Base-by-base conservation (phyloP, 2,113 vertebrate species). In the Synodontis membranacea region DNA sequence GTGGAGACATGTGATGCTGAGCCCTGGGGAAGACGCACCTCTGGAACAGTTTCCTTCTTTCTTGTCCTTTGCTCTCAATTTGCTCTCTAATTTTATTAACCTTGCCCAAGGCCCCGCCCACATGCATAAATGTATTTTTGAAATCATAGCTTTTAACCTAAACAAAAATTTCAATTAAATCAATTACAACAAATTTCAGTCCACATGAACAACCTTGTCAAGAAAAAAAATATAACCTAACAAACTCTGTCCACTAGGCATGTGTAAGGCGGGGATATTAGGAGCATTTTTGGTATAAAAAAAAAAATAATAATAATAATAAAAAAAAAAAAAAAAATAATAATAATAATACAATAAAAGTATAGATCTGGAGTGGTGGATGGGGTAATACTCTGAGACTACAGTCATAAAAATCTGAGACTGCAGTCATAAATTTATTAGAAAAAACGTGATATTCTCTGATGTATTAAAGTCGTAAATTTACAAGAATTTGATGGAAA, bases 1-100 rank as follows among this genome's bases (percentile, higher is more conserved):
- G 68, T 68, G 68, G n/a, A 84, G 79, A 80, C 37, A 68, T 79
- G 78, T 10, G 46, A 82, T 21, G 78, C 6, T 19, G 3, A 80
- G 78, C 82, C 62, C 88, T 82, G 75, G 79, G 84, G 64, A 83
- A 39, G 46, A 44, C 62, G 25, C 42, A 54, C 44, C 75, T 31
- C 37, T 58, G 85, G 78, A 31, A 9, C 50, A 34, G 11, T 21
- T 60, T 81, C 79, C 54, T 46, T 12, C 12, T 48, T 50, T 25
- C 39, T n/a, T 56, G 10, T 34, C 8, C 48, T 34, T 21, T 10
- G 28, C 75, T 54, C 52, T 80, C 52, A 0, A 2, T 25, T 39
- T 17, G 37, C 28, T 15, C 50, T 52, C 15, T 50, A n/a, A n/a
- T n/a, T n/a, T n/a, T 11, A 4, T 0, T 79, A 54, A 79, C 75